Percentiles rank a stretch among this genome's conserved stretches.
phyloP scores from a whole-genome alignment of 2,113 vertebrate species.

The Melanocharis versteri region DNA sequence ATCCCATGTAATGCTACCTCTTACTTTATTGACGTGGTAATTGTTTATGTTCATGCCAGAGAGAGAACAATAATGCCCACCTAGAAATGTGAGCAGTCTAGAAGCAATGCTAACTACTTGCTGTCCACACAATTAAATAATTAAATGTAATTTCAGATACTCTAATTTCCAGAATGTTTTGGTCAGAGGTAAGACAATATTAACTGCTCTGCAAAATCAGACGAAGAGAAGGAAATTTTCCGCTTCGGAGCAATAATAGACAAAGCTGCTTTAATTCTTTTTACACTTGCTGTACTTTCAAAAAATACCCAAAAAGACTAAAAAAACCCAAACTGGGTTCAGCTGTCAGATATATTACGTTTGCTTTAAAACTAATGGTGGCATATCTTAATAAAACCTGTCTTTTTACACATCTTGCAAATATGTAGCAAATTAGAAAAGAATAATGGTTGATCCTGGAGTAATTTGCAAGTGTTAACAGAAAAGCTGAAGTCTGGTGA shows the following conservation, averaged over 20 bases:
- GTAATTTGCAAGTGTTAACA: neutral
- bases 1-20: slow-evolving; percentile 79
- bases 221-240: neutral
- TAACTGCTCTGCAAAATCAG: neutral
- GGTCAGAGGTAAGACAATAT: slow-evolving; percentile 59
- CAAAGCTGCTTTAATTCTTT: neutral
- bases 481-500: neutral
- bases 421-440: neutral
- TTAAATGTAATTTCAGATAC: slow-evolving; percentile 93
- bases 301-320: neutral
- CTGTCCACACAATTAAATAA: slow-evolving; percentile 89
- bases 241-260: neutral
- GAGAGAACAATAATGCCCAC: slow-evolving; percentile 78
- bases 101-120: slow-evolving; percentile 85
- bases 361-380: neutral
- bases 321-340: neutral
- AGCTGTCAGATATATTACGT: neutral
- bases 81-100: slow-evolving; percentile 85
- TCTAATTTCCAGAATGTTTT: slow-evolving; percentile 77
- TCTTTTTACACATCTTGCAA: neutral
- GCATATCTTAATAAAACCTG: neutral
- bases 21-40: slow-evolving; percentile 76
- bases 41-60: slow-evolving; percentile 82
- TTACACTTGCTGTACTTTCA: neutral
- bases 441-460: neutral